Evolutionary conservation across 2,797 vertebrate genomes (phyloP).

Genomic region (Taeniopygia guttata): DNA sequence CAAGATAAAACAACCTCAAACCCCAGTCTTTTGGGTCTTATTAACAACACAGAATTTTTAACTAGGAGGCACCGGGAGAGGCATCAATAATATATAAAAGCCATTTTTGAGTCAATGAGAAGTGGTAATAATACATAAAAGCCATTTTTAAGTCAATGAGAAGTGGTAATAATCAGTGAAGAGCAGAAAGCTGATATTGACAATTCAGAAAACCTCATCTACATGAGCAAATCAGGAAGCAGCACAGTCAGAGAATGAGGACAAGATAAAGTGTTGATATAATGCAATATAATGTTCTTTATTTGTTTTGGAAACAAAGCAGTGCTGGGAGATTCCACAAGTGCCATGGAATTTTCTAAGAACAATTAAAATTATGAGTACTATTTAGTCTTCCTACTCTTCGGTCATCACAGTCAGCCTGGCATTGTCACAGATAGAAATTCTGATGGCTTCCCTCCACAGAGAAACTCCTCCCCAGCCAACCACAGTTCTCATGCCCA

Average conservation of each 20-base stretch:
- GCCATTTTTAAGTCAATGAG: background rate
- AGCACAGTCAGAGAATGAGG: background rate
- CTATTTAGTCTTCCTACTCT: background rate
- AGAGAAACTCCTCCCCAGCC: background rate
- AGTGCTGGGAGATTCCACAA: too few species aligned
- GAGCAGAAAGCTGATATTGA: background rate
- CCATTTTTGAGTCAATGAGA: background rate
- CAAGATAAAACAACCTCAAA: background rate
- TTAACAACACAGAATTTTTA: background rate
- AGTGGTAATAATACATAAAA: background rate
- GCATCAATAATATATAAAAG: background rate
- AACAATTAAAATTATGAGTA: background rate
- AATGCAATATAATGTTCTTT: background rate
- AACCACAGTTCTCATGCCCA: background rate
- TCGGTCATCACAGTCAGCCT: background rate
- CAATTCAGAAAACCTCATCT: background rate
- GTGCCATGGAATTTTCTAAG: background rate
- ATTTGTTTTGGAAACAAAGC: background rate
- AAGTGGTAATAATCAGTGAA: background rate
- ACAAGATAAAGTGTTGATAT: background rate
- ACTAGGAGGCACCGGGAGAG: background rate
- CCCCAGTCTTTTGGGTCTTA: background rate
- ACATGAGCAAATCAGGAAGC: background rate
- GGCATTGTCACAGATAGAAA: background rate
- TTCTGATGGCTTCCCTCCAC: background rate